Evolutionary conservation across 1,140 invertebrate genomes (phyloP), one percentile per base, ranked within the genome.

Genomic region (Cotesia typhae): DNA sequence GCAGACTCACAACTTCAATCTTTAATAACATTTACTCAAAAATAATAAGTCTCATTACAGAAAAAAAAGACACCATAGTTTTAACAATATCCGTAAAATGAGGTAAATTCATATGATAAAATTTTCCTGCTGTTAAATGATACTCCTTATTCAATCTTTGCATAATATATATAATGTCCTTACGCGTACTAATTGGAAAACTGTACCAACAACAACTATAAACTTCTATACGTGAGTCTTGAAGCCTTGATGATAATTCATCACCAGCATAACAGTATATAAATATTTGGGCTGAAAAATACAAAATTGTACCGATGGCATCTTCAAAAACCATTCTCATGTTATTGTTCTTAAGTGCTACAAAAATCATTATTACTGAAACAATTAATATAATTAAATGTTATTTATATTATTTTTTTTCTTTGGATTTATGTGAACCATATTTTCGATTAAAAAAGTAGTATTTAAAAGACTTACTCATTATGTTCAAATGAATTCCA

Each of bases 161-260:
- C 57, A 61, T 69, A 7, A 69, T 51, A 47, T 60, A 60, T 9
- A 60, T 12, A 10, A 69, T 6, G 9, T 57, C 36, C 41, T 69
- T 69, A 20, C 38, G 59, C 0, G 38, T 41, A 10, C 10, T 59
- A 14, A 17, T 35, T 4, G 67, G 47, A n/a, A 74, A 37, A 51
- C 67, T 61, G n/a, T 74, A 74, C 72, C 72, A 74, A 4, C 4
- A 6, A 64, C 67, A 59, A 37, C 51, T 37, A 28, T 70, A 74
- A 3, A 66, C 20, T 9, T 67, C 72, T 35, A 59, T 3, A n/a
- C 67, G 52, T 14, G 68, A 36, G 6, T 70, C 65, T 59, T 70
- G 37, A 36, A 64, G 47, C 51, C 59, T 12, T 6, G 14, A n/a
- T 47, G 63, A 59, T 14, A 74, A 5, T 4, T 38, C 17, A 12